Evolutionary conservation across 35 echinoderm and acorn worm genomes (phyloP).

Genomic region (Ophioderma brevispina): DNA sequence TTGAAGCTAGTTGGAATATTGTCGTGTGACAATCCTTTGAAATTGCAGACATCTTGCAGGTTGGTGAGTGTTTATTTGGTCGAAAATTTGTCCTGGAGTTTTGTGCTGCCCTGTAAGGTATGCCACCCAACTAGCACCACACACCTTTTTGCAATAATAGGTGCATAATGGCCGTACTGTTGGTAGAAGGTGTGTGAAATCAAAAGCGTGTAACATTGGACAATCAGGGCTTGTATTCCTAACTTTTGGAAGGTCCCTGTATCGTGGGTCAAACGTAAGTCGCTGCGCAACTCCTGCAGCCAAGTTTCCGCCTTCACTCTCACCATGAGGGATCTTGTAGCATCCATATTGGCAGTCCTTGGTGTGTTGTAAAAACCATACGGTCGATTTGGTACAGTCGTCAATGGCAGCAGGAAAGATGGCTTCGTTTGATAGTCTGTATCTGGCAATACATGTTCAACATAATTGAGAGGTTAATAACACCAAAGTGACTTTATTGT

Average conservation of each 20-base stretch:
- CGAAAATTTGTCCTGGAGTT: not conserved
- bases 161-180: not conserved
- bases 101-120: not conserved
- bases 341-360: constrained; percentile 39
- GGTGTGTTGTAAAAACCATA: constrained; percentile 57
- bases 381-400: constrained; percentile 67
- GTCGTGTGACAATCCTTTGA: constrained; percentile 12
- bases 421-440: constrained; percentile 72
- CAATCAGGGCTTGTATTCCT: not conserved
- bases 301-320: constrained; percentile 85
- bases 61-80: not conserved
- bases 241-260: constrained; percentile 10
- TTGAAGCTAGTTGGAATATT: constrained; percentile 49
- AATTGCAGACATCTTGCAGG: not conserved
- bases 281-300: constrained; percentile 67
- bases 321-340: constrained; percentile 57
- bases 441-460: no score
- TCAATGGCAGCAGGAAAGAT: constrained; percentile 78
- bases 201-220: not conserved
- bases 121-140: not conserved
- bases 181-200: not conserved
- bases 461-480: no score
- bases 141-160: not conserved
- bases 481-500: no score
- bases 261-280: constrained; percentile 27